A percentile compares a stretch with the other conserved stretches of the same genome.
Conservation (phyloP, 2,888 invertebrate species). For the Lepidochrysops patricia region DNA sequence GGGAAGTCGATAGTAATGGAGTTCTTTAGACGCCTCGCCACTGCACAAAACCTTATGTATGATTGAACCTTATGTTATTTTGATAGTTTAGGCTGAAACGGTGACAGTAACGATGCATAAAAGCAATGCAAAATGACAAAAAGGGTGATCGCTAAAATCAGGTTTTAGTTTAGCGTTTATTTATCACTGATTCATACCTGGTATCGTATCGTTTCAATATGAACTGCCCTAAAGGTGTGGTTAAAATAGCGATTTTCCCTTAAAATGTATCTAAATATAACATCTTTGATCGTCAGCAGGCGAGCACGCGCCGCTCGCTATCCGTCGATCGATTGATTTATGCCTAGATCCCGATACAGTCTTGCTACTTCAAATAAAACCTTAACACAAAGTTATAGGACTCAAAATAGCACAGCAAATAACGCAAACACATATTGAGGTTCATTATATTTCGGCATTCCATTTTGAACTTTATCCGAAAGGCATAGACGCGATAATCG, state of each 20-base stretch:
- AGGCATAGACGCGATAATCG: not conserved
- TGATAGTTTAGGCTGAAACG: too few species aligned
- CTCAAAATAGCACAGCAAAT: constrained; percentile 4
- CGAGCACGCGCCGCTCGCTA: constrained; percentile 51
- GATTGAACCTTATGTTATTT: too few species aligned
- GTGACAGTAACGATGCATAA: too few species aligned
- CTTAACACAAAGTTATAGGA: not conserved
- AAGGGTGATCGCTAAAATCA: too few species aligned
- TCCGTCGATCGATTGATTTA: constrained; percentile 66
- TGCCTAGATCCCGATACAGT: constrained; percentile 34
- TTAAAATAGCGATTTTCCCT: constrained; percentile 23
- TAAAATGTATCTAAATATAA: constrained; percentile 49
- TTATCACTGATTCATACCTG: too few species aligned
- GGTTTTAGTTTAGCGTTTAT: too few species aligned
- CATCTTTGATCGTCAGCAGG: constrained; percentile 53
- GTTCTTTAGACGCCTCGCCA: too few species aligned
- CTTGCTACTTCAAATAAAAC: constrained; percentile 9
- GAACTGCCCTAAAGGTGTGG: not conserved
- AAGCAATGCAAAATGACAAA: too few species aligned
- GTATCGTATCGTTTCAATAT: too few species aligned
- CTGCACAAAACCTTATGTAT: too few species aligned
- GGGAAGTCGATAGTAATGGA: too few species aligned
- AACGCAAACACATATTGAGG: not conserved
- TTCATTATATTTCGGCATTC: not conserved
- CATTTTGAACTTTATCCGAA: not conserved